Conservation (phyloP, 2,888 invertebrate species). For the Ornithoptera priamus region DNA sequence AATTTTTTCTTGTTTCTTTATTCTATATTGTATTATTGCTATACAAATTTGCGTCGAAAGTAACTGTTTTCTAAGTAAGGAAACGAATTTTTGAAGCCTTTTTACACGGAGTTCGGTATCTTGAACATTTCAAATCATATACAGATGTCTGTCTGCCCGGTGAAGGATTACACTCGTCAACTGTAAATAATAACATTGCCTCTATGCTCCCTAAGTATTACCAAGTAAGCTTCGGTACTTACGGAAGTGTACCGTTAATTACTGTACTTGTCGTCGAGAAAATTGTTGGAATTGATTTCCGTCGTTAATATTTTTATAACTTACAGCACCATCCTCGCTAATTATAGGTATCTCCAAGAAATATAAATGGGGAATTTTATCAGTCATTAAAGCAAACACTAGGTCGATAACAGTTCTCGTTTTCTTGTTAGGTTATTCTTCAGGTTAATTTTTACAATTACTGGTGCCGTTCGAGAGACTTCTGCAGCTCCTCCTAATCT, state of each 20-base stretch:
- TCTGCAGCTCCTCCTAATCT: no score
- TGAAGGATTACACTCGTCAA: slow-evolving; percentile 1
- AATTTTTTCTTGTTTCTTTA: no score
- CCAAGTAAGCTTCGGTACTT: not conserved
- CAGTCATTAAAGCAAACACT: not conserved
- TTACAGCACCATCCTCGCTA: not conserved
- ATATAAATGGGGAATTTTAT: not conserved
- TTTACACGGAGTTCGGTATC: not conserved
- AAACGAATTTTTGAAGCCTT: not conserved
- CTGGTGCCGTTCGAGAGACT: no score
- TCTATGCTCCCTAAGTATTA: slow-evolving; percentile 3
- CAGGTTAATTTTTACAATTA: not conserved
- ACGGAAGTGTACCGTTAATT: not conserved
- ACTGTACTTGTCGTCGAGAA: not conserved
- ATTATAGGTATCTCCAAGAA: not conserved
- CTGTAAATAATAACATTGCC: slow-evolving; percentile 6
- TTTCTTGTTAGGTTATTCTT: not conserved
- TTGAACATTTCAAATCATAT: slow-evolving; percentile 6
- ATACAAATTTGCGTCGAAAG: not conserved
- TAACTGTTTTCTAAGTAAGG: not conserved
- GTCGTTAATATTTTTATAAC: no score
- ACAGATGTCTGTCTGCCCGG: slow-evolving; percentile 11
- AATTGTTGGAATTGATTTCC: not conserved
- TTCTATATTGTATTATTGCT: no score
- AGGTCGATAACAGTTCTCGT: not conserved